Evolutionary conservation across 2,113 vertebrate species (phyloP).

Genomic region (Rhea americana): DNA sequence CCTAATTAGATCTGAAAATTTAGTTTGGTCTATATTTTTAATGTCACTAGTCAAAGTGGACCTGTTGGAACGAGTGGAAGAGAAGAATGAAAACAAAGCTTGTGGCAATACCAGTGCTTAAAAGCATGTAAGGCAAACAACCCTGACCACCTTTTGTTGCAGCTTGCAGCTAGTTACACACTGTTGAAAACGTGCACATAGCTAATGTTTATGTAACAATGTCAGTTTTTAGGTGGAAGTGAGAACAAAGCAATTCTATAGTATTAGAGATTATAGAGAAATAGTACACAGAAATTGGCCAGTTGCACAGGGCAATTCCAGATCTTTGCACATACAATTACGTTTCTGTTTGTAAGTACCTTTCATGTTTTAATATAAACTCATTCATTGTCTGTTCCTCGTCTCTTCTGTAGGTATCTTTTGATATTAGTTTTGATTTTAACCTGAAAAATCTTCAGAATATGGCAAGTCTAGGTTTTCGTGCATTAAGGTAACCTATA

Average conservation of each 20-base stretch:
- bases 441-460: constrained; percentile 83
- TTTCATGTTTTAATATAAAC: neutral
- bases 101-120: neutral
- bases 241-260: neutral
- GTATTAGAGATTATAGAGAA: neutral
- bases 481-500: constrained; percentile 80
- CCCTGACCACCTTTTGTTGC: neutral
- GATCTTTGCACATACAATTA: neutral
- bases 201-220: neutral
- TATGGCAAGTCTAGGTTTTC: constrained; percentile 77
- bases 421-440: constrained; percentile 88
- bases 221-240: neutral
- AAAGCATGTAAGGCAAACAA: neutral
- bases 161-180: neutral
- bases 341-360: neutral
- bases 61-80: neutral
- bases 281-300: neutral
- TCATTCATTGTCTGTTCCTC: neutral
- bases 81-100: neutral
- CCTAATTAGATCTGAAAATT: neutral
- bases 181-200: neutral
- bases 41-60: neutral
- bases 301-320: neutral
- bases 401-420: constrained; percentile 78
- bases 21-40: neutral